Conservation (phyloP, 1,140 invertebrate species). For the Drosophila lowei region DNA sequence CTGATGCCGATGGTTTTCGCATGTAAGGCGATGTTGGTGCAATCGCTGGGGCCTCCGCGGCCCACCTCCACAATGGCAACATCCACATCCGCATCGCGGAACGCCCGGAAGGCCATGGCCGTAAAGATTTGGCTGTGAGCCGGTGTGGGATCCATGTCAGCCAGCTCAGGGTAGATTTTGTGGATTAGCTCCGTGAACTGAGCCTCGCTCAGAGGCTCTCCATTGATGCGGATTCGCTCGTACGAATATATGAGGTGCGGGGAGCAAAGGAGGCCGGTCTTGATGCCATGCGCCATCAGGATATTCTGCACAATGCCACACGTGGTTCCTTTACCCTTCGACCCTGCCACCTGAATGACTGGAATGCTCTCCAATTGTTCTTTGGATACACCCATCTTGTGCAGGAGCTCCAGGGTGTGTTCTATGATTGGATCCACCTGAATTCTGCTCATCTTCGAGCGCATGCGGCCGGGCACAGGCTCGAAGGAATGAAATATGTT, state of each 20-base stretch:
- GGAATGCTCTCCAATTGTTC: conserved; percentile 45
- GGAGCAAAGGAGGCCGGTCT: conserved; percentile 92
- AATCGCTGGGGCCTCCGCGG: conserved; percentile 96
- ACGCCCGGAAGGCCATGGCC: conserved; percentile 95
- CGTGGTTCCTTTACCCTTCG: conserved; percentile 88
- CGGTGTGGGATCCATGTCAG: conserved; percentile 90
- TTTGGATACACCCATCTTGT: conserved; percentile 30
- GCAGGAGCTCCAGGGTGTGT: conserved; percentile 56
- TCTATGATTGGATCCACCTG: conserved; percentile 42
- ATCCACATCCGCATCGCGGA: conserved; percentile 93
- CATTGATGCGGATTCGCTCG: too few relatives aligned
- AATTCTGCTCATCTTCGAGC: conserved; percentile 8
- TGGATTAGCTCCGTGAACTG: conserved; percentile 93
- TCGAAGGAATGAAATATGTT: conserved; percentile 55
- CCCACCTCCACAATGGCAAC: conserved; percentile 99
- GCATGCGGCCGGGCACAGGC: conserved; percentile 14
- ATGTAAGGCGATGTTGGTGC: conserved; percentile 94
- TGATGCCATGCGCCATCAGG: conserved; percentile 51
- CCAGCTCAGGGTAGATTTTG: conserved; percentile 87
- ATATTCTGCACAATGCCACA: conserved; percentile 93
- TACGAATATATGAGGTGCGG: too few relatives aligned
- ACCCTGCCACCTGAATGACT: conserved; percentile 66
- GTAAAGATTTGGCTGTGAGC: conserved; percentile 97
- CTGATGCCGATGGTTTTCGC: conserved; percentile 93
- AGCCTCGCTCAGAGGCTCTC: conserved; percentile 87